Percentiles rank a stretch among this genome's conserved stretches.
These are phyloP conservation scores for Avahi laniger DNA, from an alignment of 2,797 vertebrate genomes.

Conservation along the genomic window DNA sequence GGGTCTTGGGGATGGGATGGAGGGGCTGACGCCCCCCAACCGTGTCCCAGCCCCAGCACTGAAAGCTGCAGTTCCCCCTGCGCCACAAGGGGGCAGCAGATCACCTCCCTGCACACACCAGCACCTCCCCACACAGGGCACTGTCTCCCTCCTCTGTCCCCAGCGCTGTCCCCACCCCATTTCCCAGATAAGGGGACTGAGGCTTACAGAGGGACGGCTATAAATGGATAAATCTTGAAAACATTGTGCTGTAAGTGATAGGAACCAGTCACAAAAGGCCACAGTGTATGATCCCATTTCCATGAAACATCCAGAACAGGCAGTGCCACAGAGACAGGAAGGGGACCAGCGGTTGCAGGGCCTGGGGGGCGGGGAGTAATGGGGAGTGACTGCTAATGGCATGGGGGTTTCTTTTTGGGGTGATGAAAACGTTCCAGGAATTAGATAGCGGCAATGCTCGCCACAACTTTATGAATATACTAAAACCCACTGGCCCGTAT, in stretches of 20 bases:
- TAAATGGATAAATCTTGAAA: not conserved
- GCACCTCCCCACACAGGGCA: not conserved
- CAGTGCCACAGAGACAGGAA: not conserved
- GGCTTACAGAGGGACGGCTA: not conserved
- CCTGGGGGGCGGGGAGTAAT: rapidly evolving
- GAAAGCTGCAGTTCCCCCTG: not conserved
- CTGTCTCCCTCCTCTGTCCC: rapidly evolving
- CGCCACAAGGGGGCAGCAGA: constrained; percentile 51
- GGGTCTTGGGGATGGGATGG: not conserved
- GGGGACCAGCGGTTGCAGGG: not conserved
- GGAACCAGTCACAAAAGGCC: not conserved
- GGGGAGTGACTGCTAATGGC: not conserved
- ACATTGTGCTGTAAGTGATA: not conserved
- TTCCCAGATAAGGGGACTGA: not conserved
- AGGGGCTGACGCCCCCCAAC: not conserved
- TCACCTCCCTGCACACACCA: not conserved
- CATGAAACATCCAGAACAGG: not conserved
- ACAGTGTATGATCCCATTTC: not conserved
- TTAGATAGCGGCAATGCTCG: not conserved
- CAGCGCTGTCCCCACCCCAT: not conserved
- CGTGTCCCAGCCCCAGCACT: not conserved
- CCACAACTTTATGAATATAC: not conserved
- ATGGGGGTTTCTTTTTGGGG: not conserved
- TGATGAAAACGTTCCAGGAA: not conserved
- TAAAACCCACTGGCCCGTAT: not conserved